Conservation (phyloP, 2,888 invertebrate genomes). For the Eristalis intricaria region DNA sequence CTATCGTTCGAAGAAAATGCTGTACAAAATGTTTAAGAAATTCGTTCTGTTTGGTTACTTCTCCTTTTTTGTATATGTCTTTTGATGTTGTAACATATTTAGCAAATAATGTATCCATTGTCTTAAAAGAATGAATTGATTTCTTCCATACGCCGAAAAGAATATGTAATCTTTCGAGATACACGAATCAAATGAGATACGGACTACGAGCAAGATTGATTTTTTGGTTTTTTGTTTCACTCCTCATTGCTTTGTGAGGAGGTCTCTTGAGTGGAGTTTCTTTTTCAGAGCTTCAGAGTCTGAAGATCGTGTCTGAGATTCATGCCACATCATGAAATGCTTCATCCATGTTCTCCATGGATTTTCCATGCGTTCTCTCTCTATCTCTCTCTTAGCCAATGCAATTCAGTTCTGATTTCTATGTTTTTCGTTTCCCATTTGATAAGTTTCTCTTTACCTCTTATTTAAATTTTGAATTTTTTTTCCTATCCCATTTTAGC, state of each 20-base stretch:
- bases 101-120: neutral
- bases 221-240: too few species aligned
- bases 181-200: too few species aligned
- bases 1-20: too few species aligned
- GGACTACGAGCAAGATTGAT: too few species aligned
- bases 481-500: slow-evolving; percentile 83
- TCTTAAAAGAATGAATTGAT: neutral
- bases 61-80: neutral
- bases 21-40: neutral
- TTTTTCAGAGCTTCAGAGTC: too few species aligned
- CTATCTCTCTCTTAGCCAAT: too few species aligned
- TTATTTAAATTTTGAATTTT: neutral
- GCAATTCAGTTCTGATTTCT: neutral
- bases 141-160: neutral
- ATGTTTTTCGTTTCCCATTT: neutral
- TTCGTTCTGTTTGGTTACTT: neutral
- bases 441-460: neutral
- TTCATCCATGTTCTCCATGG: too few species aligned
- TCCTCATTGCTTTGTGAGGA: too few species aligned
- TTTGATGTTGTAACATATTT: neutral
- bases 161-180: neutral
- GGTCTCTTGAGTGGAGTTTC: too few species aligned
- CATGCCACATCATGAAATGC: too few species aligned
- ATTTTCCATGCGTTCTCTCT: too few species aligned
- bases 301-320: too few species aligned